A percentile compares a stretch with the other conserved stretches of the same genome.
Conservation (phyloP, 2,797 vertebrate genomes). For the Macropus fuliginosus region DNA sequence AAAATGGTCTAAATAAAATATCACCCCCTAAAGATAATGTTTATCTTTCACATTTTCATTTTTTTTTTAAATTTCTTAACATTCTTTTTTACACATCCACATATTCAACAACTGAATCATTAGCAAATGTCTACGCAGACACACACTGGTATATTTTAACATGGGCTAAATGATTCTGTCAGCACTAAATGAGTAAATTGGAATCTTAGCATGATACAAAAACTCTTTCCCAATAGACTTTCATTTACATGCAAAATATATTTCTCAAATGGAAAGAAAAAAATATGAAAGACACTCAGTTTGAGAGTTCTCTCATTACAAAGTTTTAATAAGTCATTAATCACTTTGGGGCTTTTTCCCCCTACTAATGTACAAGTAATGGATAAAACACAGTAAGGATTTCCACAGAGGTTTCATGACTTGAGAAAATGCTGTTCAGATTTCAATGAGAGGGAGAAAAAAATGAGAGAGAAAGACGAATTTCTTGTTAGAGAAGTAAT, state of each 20-base stretch:
- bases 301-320: slow-evolving; percentile 71
- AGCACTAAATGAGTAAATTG: slow-evolving; percentile 60
- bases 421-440: slow-evolving; percentile 75
- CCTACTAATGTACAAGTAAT: slow-evolving; percentile 72
- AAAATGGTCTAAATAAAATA: background rate
- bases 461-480: slow-evolving; percentile 40
- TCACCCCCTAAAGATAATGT: background rate
- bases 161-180: slow-evolving; percentile 61
- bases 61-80: background rate
- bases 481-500: slow-evolving; percentile 80
- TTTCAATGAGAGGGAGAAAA: slow-evolving; percentile 67
- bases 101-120: slow-evolving; percentile 36
- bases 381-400: slow-evolving; percentile 73
- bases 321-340: slow-evolving; percentile 80
- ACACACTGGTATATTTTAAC: slow-evolving; percentile 59
- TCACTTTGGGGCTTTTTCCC: slow-evolving; percentile 65
- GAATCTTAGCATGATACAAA: slow-evolving; percentile 58
- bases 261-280: slow-evolving; percentile 58
- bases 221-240: slow-evolving; percentile 59
- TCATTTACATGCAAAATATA: slow-evolving; percentile 72
- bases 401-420: slow-evolving; percentile 68
- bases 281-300: slow-evolving; percentile 58
- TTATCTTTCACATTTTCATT: background rate
- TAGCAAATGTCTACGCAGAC: slow-evolving; percentile 51
- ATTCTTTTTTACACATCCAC: slow-evolving; percentile 1